phyloP scores from a whole-genome alignment of 2,797 vertebrate species.

The Glossophaga mutica region DNA sequence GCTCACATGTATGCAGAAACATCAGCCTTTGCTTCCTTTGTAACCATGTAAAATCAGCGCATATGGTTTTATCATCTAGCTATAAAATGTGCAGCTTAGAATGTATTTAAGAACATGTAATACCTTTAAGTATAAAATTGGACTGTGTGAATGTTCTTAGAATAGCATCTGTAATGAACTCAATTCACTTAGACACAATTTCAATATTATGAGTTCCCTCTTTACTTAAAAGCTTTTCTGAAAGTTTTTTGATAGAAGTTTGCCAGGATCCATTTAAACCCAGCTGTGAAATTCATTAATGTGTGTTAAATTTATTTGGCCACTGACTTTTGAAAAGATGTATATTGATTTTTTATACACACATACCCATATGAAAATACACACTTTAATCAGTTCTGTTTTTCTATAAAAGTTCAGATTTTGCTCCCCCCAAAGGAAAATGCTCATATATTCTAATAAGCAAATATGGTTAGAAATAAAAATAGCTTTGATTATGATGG shows the following conservation, averaged over 20 bases:
- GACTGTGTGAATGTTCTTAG: neutral
- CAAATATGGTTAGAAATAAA: neutral
- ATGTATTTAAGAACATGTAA: neutral
- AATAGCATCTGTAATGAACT: neutral
- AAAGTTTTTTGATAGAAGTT: conserved; percentile 16
- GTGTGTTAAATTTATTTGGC: conserved; percentile 26
- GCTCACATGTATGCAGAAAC: neutral
- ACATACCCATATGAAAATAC: neutral
- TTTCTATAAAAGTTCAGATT: neutral
- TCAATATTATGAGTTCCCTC: neutral
- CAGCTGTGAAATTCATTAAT: conserved; percentile 35
- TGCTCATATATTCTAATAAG: neutral
- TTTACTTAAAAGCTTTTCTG: conserved; percentile 1
- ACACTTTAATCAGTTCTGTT: neutral
- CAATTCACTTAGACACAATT: neutral
- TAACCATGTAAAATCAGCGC: neutral
- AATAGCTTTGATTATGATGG: neutral
- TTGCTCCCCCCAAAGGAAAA: neutral
- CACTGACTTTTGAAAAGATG: conserved; percentile 6
- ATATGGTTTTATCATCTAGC: neutral
- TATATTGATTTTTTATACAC: neutral
- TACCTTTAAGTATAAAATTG: neutral
- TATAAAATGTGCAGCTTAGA: neutral
- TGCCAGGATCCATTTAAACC: conserved; percentile 4
- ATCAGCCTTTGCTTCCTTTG: neutral